Evolutionary conservation across 2,888 invertebrate genomes (phyloP).

Genomic region (Acrobeloides nanus): DNA sequence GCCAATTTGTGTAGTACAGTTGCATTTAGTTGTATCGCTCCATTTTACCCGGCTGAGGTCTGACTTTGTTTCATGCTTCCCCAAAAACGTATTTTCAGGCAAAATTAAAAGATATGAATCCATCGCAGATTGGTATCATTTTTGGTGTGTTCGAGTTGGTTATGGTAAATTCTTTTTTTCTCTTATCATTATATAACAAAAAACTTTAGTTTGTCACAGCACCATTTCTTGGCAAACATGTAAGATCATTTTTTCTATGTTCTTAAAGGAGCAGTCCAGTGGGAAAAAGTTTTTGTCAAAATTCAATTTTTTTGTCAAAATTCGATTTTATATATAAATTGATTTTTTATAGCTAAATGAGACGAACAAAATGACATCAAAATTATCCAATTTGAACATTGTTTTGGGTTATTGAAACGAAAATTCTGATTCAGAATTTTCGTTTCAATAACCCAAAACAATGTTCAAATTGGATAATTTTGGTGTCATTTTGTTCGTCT

Average conservation of each 20-base stretch:
- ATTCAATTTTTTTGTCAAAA: constrained; percentile 11
- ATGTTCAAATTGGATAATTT: no score
- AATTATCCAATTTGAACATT: no score
- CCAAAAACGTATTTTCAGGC: constrained; percentile 21
- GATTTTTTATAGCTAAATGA: no score
- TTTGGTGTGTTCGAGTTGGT: constrained; percentile 52
- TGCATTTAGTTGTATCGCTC: constrained; percentile 52
- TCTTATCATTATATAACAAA: no score
- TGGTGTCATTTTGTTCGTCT: no score
- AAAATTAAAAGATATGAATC: constrained; percentile 40
- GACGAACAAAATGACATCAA: no score
- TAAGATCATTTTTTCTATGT: constrained; percentile 20
- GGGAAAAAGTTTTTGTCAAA: constrained; percentile 8
- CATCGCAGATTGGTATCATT: constrained; percentile 51
- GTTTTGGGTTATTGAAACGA: no score
- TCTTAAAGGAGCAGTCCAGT: constrained; percentile 5
- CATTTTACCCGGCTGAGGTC: constrained; percentile 50
- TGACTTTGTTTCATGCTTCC: background rate
- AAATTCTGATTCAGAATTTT: no score
- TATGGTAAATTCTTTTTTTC: constrained; percentile 35
- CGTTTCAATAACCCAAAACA: no score
- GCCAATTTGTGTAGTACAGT: constrained; percentile 52
- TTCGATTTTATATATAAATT: no score
- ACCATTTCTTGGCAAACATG: constrained; percentile 52
- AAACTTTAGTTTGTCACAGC: constrained; percentile 52